These are phyloP conservation scores for Tyrophagus putrescentiae DNA, from an alignment of 1,140 invertebrate species.

Conservation along the genomic window DNA sequence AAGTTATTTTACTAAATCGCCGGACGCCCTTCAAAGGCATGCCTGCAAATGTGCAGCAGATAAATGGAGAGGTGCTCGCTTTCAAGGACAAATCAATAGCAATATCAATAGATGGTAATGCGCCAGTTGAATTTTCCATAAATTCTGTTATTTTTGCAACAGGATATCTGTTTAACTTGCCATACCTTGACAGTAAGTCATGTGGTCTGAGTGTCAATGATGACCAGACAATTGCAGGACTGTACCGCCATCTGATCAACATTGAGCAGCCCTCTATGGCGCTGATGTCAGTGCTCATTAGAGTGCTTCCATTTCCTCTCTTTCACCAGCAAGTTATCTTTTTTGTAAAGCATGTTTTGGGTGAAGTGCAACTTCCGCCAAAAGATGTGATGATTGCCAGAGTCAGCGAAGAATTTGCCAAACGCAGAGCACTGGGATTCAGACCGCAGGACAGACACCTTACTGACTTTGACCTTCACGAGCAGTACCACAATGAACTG, in stretches of 20 bases:
- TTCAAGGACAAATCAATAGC: constrained; percentile 26
- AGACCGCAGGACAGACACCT: too few relatives aligned
- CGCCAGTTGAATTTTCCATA: constrained; percentile 23
- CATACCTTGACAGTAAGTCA: constrained; percentile 32
- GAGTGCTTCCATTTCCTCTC: constrained; percentile 62
- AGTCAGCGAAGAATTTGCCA: too few relatives aligned
- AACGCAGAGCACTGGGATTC: too few relatives aligned
- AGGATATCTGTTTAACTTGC: constrained; percentile 36
- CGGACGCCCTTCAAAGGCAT: not conserved
- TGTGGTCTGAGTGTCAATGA: constrained; percentile 41
- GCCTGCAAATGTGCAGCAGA: constrained; percentile 15
- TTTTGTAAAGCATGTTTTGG: too few relatives aligned
- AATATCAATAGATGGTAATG: constrained; percentile 21
- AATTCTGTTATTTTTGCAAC: constrained; percentile 37
- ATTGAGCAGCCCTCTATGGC: constrained; percentile 56
- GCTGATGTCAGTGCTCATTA: constrained; percentile 63
- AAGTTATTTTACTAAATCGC: constrained; percentile 25
- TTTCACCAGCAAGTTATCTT: constrained; percentile 76
- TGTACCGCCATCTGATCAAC: constrained; percentile 73
- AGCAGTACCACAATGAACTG: too few relatives aligned
- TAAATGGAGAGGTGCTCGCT: constrained; percentile 17
- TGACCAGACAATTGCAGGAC: constrained; percentile 57
- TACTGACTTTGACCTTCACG: too few relatives aligned
- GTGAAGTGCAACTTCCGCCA: too few relatives aligned
- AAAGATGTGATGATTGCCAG: too few relatives aligned